Evolutionary conservation across 2,888 invertebrate species (phyloP), one percentile per base, ranked within the genome.

Genomic region (Cistogaster globosa): DNA sequence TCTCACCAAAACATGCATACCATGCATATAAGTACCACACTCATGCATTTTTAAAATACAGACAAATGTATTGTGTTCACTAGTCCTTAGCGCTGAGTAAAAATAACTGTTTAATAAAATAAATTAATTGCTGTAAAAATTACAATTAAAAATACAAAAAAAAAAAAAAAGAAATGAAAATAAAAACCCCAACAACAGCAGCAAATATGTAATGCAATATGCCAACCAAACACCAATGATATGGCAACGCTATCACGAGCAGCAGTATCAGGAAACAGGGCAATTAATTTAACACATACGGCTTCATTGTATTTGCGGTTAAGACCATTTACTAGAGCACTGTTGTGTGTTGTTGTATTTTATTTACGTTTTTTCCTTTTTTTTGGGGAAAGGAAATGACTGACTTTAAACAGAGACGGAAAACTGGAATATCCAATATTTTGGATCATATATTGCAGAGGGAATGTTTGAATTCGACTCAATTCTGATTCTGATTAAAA

Each of bases 221-320:
- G 45, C 20, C 78, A 86, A 67, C 51, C 68, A 38, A 55, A 68
- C 53, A 57, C 42, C 60, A 53, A 55, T 78, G 82, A 82, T 85
- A 85, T 82, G 85, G 85, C 78, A 85, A 68, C 85, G 71, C 72
- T 60, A 71, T 69, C 57, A 63, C 36, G 68, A 69, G 45, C 76
- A 51, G 53, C 84, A 65, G 78, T 74, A 78, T 45, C 82, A 69
- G 85, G 82, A 85, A 85, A 85, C 85, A 82, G 85, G 84, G 78
- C 90, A 90, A 91, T 91, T 90, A 91, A 90, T 90, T 90, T 87
- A 89, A 90, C 87, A 89, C 88, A 87, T 82, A 85, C 84, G 88
- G 88, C 88, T 89, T 89, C 89, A 88, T 88, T 88, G 90, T 89
- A 90, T 89, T 90, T 91, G 90, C 83, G 90, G 91, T 90, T 88